phyloP scores from a whole-genome alignment of 37 sponge, comb jelly and placozoan species.

The Amphimedon queenslandica region DNA sequence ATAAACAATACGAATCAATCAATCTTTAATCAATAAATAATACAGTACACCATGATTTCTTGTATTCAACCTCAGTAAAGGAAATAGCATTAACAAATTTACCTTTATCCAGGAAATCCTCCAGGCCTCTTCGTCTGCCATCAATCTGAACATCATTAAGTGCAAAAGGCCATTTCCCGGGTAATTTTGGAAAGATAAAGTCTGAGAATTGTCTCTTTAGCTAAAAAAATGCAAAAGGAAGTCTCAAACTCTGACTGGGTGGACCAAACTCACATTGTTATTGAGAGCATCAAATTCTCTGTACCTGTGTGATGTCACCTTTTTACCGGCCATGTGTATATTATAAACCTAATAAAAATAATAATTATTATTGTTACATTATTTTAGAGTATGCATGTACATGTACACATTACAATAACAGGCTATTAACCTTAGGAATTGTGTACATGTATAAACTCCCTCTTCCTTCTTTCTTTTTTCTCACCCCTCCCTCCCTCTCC shows the following conservation, averaged over 20 bases:
- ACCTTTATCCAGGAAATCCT: slow-evolving; percentile 92
- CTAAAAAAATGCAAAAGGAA: slow-evolving; percentile 21
- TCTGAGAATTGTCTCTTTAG: slow-evolving; percentile 84
- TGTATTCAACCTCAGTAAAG: too few species aligned
- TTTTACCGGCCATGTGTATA: slow-evolving; percentile 52
- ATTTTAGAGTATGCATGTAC: too few species aligned
- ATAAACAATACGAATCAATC: too few species aligned
- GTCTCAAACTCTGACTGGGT: background rate
- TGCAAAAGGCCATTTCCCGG: slow-evolving; percentile 91
- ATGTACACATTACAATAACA: too few species aligned
- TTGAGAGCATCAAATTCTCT: slow-evolving; percentile 78
- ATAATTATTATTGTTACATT: too few species aligned
- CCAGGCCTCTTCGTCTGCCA: slow-evolving; percentile 74
- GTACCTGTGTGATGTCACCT: slow-evolving; percentile 50
- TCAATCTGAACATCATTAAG: slow-evolving; percentile 85
- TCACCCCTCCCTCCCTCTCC: too few species aligned
- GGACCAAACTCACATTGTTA: slow-evolving; percentile 59
- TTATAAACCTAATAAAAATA: slow-evolving; percentile 46
- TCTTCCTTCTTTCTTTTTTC: too few species aligned
- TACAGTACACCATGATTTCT: too few species aligned
- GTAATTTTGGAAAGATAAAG: slow-evolving; percentile 89
- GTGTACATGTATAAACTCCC: too few species aligned
- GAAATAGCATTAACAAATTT: background rate
- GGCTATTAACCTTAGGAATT: too few species aligned
- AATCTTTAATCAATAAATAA: too few species aligned